Conservation (phyloP, 2,888 invertebrate species). For the Hypercompe scribonia region DNA sequence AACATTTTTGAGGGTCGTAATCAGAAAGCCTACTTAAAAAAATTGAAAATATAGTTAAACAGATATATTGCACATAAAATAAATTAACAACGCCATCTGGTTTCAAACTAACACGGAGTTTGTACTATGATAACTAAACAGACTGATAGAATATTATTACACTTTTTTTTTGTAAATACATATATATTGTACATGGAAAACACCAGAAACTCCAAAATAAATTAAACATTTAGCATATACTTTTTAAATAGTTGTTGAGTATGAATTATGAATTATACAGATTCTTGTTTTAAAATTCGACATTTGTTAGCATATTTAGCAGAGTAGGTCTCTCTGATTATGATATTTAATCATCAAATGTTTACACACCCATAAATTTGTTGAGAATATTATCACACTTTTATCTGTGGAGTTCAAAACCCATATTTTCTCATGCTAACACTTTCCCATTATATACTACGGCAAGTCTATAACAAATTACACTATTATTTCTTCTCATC, state of each 20-base stretch:
- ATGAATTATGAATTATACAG: not conserved
- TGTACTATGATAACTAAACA: no score
- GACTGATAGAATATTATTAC: no score
- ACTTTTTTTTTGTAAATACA: no score
- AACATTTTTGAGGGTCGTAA: not conserved
- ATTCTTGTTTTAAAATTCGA: not conserved
- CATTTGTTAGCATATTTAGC: not conserved
- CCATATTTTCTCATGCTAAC: not conserved
- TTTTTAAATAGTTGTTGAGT: not conserved
- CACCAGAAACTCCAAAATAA: no score
- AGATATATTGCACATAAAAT: not conserved
- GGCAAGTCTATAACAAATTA: constrained; percentile 30
- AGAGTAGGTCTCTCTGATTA: not conserved
- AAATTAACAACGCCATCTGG: no score
- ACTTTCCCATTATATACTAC: constrained; percentile 20
- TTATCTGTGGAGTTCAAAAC: not conserved
- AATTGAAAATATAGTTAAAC: not conserved
- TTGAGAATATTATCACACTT: not conserved
- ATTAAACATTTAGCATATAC: not conserved
- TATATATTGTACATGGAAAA: no score
- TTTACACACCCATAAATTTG: not conserved
- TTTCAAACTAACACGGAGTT: no score
- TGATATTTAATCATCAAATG: not conserved
- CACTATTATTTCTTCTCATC: constrained; percentile 68
- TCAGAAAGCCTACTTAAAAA: not conserved